phyloP scores from a whole-genome alignment of 2,888 invertebrate genomes.

The Drosophila engyochracea region DNA sequence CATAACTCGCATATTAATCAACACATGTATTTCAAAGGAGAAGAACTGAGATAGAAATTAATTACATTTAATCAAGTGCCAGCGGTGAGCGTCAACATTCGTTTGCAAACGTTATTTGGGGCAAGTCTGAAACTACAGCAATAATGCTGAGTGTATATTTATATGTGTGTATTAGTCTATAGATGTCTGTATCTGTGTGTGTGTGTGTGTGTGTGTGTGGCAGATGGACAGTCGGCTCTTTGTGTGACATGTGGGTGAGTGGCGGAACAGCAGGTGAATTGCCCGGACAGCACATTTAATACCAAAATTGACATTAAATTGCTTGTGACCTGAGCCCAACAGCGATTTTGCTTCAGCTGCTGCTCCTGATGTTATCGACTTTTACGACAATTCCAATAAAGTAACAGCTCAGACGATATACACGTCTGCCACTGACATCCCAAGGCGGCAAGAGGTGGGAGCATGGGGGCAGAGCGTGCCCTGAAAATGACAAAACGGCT shows the following conservation, averaged over 20 bases:
- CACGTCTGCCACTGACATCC: constrained; percentile 43
- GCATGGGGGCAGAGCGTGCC: constrained; percentile 14
- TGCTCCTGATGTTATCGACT: constrained; percentile 73
- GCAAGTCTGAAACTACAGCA: constrained; percentile 30
- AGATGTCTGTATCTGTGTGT: background rate
- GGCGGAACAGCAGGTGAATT: constrained; percentile 68
- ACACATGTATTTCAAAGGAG: constrained; percentile 6
- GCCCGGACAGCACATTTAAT: constrained; percentile 74
- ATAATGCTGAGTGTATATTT: constrained; percentile 4
- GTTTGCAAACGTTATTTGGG: constrained; percentile 61
- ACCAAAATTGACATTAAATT: constrained; percentile 82
- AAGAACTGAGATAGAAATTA: constrained; percentile 52
- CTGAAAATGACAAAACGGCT: constrained; percentile 59
- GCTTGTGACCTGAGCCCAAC: constrained; percentile 74
- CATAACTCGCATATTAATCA: constrained; percentile 24
- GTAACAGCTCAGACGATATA: constrained; percentile 66
- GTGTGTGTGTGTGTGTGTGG: constrained; percentile 9
- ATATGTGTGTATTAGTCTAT: constrained; percentile 20
- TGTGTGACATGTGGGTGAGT: constrained; percentile 40
- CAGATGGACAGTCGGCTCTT: constrained; percentile 27
- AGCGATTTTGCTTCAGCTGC: constrained; percentile 20
- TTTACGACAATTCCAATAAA: constrained; percentile 82
- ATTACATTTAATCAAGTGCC: constrained; percentile 74
- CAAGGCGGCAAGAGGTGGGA: background rate
- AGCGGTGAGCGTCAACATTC: constrained; percentile 67